phyloP scores from a whole-genome alignment of 2,888 invertebrate species.

The Drosophila anomelani region DNA sequence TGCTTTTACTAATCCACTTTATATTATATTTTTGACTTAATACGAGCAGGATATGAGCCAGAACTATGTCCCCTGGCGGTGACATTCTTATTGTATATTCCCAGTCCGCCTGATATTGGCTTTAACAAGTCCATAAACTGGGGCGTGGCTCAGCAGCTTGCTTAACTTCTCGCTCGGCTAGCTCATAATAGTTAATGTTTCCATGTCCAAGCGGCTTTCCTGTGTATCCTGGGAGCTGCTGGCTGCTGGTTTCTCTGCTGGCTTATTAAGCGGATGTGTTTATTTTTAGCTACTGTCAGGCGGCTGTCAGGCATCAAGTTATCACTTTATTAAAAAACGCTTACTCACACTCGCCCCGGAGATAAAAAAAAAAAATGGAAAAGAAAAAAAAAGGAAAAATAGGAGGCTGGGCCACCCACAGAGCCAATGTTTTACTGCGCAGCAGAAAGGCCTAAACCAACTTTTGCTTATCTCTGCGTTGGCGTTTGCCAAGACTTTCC shows the following conservation, averaged over 20 bases:
- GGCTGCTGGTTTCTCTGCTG: conserved; percentile 22
- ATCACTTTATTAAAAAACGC: conserved; percentile 79
- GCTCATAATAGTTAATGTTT: conserved; percentile 46
- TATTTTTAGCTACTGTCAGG: conserved; percentile 69
- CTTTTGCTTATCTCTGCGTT: conserved; percentile 72
- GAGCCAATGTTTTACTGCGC: conserved; percentile 57
- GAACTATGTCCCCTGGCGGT: conserved; percentile 4
- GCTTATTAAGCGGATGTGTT: conserved; percentile 59
- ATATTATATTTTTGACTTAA: neutral
- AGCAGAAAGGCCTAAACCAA: conserved; percentile 63
- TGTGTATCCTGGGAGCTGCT: conserved; percentile 45
- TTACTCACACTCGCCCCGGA: conserved; percentile 65
- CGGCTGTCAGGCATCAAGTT: conserved; percentile 73
- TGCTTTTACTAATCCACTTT: neutral
- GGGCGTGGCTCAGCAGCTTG: conserved; percentile 33
- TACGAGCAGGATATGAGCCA: conserved; percentile 9
- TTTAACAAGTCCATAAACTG: conserved; percentile 33
- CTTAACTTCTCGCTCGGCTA: conserved; percentile 4
- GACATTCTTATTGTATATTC: conserved; percentile 12
- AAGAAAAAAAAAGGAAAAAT: neutral
- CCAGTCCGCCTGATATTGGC: conserved; percentile 15
- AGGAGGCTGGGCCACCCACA: conserved; percentile 35
- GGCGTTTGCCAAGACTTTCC: conserved; percentile 46
- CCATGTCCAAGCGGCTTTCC: conserved; percentile 46
- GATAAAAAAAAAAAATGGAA: neutral